These are phyloP conservation scores for Cavia aperea DNA, from an alignment of 2,113 vertebrate species.

Conservation along the genomic window DNA sequence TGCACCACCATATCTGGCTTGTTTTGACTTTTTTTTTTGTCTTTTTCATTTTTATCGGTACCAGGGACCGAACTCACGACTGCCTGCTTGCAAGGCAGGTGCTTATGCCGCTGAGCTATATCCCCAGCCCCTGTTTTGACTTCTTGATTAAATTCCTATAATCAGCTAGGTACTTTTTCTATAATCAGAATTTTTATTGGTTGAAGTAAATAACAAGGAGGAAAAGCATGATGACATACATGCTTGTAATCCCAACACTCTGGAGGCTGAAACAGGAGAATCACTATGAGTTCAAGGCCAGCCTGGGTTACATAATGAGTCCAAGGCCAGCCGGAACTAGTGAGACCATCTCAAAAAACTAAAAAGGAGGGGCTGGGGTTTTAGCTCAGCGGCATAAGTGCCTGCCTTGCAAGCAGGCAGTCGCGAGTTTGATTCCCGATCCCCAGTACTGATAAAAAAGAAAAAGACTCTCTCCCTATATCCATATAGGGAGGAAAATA, in stretches of 20 bases:
- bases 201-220: background rate
- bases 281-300: background rate
- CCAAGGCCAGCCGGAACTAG: background rate
- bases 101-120: too few species aligned
- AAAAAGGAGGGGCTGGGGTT: too few species aligned
- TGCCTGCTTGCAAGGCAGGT: too few species aligned
- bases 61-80: too few species aligned
- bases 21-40: background rate
- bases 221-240: background rate
- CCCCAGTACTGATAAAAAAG: too few species aligned
- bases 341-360: background rate
- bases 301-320: background rate
- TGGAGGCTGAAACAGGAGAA: background rate
- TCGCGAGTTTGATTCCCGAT: too few species aligned
- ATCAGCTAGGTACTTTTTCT: slow-evolving; percentile 35
- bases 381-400: too few species aligned
- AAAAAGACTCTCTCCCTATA: background rate
- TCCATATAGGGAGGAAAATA: slow-evolving; percentile 13
- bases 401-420: too few species aligned
- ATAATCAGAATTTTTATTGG: slow-evolving; percentile 36
- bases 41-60: too few species aligned
- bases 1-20: background rate
- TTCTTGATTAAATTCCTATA: slow-evolving; percentile 52
- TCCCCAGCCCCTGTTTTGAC: background rate
- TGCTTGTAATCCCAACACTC: background rate